Evolutionary conservation across 1,140 invertebrate genomes (phyloP).

Genomic region (Triops longicaudatus): DNA sequence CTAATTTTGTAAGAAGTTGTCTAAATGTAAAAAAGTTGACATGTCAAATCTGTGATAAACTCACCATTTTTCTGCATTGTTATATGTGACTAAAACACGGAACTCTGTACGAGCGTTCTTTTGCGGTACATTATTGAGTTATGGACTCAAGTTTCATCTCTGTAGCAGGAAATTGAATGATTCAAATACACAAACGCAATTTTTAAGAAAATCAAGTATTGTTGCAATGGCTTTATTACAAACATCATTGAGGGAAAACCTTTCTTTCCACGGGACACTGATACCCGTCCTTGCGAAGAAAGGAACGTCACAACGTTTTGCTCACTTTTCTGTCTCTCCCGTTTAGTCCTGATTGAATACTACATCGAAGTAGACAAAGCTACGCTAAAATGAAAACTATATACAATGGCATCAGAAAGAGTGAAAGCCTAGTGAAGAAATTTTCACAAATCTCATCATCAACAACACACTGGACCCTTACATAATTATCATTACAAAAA

Average conservation of each 20-base stretch:
- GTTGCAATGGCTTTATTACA: background rate
- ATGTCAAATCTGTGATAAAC: background rate
- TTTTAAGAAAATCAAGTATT: background rate
- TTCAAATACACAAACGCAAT: background rate
- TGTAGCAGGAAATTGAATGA: background rate
- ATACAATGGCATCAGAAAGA: background rate
- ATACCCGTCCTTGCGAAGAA: background rate
- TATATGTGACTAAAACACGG: background rate
- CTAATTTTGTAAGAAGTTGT: background rate
- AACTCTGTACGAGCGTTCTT: background rate
- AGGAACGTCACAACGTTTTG: background rate
- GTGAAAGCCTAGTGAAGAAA: constrained; percentile 9
- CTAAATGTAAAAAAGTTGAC: background rate
- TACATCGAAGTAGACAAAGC: no score
- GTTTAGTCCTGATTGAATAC: background rate
- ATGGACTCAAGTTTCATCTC: no score
- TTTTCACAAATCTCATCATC: background rate
- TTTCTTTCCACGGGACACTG: background rate
- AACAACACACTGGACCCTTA: background rate
- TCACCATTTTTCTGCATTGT: background rate
- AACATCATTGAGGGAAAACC: background rate
- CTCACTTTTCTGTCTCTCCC: background rate
- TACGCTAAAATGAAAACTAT: background rate
- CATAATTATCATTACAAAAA: background rate
- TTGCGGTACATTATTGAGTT: no score